Evolutionary conservation across 2,797 vertebrate genomes (phyloP), one percentile per base, ranked within the genome.

Genomic region (Neosalanx taihuensis): DNA sequence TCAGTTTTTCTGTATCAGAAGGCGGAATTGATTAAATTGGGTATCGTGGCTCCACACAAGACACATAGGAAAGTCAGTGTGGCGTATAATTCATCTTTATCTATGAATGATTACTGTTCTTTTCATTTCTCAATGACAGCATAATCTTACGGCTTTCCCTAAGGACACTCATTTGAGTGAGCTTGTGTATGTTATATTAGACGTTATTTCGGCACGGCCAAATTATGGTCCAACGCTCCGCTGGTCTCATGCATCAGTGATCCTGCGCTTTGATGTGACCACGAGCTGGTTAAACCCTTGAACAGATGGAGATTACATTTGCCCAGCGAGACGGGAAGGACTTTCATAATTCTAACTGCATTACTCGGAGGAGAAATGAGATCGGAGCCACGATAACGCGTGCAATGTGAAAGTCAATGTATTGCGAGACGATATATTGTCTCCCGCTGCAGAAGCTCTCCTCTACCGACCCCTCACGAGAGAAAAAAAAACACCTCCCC

Each of bases 11-110:
- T 26, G 73, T 46, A 80, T 83, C 71, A 77, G 78, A 80, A 84
- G 83, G 74, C 67, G 71, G 79, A 88, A 85, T 84, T 89, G 87
- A 89, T 91, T 90, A 86, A 86, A 89, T 84, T 86, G 79, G 68
- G 74, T 83, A 76, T 79, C 83, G 82, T 76, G 26, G 83, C 10
- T 51, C 81, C 72, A 70, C 56, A 72, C 33, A 67, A 69, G 13
- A 46, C 61, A 57, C 65, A 72, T 82, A 77, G 26, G 67, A 76
- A 72, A 73, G 73, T 81, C 67, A 81, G 83, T 63, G 76, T 72
- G 81, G 71, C 75, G 77, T 79, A 73, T 85, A 83, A 88, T 89
- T 84, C 73, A 70, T 88, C 82, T 88, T 86, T 81, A 86, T 86
- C 83, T 88, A 72, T 80, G 79, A 87, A 82, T 87, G 84, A 89